Conservation (phyloP, 2,113 vertebrate species). For the Balaeniceps rex region DNA sequence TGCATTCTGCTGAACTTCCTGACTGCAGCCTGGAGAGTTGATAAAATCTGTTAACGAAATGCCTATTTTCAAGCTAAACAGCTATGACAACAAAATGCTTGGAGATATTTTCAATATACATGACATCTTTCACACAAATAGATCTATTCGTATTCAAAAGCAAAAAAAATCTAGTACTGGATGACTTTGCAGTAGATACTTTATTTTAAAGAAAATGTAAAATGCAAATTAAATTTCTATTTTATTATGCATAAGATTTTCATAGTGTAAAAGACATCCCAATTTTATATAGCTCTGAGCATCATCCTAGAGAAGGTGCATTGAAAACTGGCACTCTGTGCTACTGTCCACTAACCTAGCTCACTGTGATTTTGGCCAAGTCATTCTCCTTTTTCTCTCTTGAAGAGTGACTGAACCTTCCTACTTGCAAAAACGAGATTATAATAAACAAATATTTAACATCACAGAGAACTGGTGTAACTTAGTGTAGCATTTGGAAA, state of each 20-base stretch:
- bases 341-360: not conserved
- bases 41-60: not conserved
- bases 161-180: not conserved
- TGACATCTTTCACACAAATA: not conserved
- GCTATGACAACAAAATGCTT: not conserved
- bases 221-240: not conserved
- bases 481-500: not conserved
- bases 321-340: not conserved
- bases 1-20: not conserved
- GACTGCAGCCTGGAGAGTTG: not conserved
- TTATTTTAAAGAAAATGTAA: not conserved
- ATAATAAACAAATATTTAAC: not conserved
- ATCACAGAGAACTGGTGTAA: not conserved
- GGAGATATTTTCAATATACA: not conserved
- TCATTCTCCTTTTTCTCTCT: not conserved
- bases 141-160: not conserved
- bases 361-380: not conserved
- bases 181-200: not conserved
- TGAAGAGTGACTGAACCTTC: not conserved
- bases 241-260: not conserved
- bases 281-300: not conserved
- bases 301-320: not conserved
- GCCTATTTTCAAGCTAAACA: not conserved
- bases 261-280: not conserved
- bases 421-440: not conserved